These are phyloP conservation scores for Sparus aurata DNA, from an alignment of 2,797 vertebrate species.

Conservation along the genomic window DNA sequence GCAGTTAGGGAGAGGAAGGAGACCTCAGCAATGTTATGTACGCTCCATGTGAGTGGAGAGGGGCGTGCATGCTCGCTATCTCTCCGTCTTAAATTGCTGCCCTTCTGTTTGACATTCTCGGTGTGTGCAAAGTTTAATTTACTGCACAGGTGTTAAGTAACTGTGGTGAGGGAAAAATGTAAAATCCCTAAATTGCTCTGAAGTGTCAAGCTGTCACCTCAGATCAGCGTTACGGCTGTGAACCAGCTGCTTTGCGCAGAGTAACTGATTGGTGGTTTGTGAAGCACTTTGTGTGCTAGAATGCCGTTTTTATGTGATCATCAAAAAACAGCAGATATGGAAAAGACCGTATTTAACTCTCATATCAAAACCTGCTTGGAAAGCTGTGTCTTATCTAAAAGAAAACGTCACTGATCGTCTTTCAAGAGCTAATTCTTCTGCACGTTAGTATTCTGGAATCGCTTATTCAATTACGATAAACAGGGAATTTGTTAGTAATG, in stretches of 20 bases:
- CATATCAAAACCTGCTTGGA: background rate
- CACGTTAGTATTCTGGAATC: background rate
- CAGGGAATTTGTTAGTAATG: background rate
- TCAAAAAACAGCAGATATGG: background rate
- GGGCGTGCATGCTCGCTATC: background rate
- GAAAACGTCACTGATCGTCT: background rate
- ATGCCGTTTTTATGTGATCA: background rate
- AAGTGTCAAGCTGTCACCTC: background rate
- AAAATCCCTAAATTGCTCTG: background rate
- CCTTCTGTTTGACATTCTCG: slow-evolving; percentile 3
- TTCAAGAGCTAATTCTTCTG: background rate
- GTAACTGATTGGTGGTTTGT: background rate
- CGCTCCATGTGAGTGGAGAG: slow-evolving; percentile 23
- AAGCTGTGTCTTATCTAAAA: no score
- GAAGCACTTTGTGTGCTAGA: background rate
- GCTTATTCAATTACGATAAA: background rate
- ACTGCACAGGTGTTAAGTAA: background rate
- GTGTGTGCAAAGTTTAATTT: slow-evolving; percentile 1
- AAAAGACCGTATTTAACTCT: background rate
- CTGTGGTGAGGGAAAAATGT: background rate
- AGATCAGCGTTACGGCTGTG: background rate
- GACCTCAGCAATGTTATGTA: slow-evolving; percentile 45
- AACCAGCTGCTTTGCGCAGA: background rate
- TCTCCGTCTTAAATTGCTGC: background rate
- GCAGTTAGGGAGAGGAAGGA: slow-evolving; percentile 28